These are phyloP conservation scores for Pseudorectes ferrugineus DNA, from an alignment of 2,113 vertebrate genomes.

Conservation along the genomic window DNA sequence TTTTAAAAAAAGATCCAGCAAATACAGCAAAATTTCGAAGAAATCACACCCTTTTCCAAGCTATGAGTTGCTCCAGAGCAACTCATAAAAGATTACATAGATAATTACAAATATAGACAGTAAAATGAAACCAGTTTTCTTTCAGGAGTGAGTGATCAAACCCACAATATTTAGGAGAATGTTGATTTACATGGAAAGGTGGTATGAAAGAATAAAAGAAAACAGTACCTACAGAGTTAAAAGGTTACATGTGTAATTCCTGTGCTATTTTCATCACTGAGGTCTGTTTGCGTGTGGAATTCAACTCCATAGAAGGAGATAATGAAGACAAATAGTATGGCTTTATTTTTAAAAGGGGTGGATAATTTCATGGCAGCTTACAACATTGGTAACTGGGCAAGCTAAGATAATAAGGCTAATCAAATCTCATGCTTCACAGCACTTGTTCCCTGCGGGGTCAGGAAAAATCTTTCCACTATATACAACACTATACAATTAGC, in stretches of 20 bases:
- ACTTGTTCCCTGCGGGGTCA: slow-evolving; percentile 1
- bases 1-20: neutral
- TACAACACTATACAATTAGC: neutral
- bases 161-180: neutral
- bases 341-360: slow-evolving; percentile 59
- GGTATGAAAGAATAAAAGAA: neutral
- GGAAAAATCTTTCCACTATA: slow-evolving; percentile 22
- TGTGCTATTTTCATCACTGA: slow-evolving; percentile 29
- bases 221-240: slow-evolving; percentile 6
- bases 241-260: slow-evolving; percentile 2
- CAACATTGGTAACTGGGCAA: slow-evolving; percentile 55
- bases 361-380: slow-evolving; percentile 63
- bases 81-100: neutral
- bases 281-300: slow-evolving; percentile 44
- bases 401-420: slow-evolving; percentile 57
- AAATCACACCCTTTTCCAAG: neutral
- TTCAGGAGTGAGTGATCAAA: neutral
- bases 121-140: neutral
- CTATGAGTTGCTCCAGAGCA: neutral
- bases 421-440: slow-evolving; percentile 60
- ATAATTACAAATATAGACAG: neutral
- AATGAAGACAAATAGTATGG: slow-evolving; percentile 49
- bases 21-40: neutral
- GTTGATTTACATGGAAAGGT: neutral
- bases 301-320: slow-evolving; percentile 35